Conservation (phyloP, 2,797 vertebrate species). For the Anabacerthia variegaticeps region DNA sequence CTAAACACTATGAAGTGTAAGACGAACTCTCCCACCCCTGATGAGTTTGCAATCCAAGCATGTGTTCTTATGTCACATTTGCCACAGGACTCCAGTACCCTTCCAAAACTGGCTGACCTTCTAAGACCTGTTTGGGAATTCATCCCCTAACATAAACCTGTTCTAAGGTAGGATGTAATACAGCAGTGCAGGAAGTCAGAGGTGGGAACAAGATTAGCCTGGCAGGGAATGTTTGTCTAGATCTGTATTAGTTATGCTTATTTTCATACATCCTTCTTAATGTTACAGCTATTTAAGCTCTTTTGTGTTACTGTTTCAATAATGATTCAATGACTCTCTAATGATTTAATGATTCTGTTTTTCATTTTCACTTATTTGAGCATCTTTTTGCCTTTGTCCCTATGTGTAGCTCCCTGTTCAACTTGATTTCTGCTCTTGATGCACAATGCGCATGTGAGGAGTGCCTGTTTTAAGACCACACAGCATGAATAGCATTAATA, state of each 20-base stretch:
- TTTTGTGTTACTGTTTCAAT: background rate
- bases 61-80: background rate
- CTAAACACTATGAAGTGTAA: background rate
- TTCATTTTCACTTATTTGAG: background rate
- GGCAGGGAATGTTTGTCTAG: background rate
- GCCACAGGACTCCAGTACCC: background rate
- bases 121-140: background rate
- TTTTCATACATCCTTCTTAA: background rate
- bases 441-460: rapidly evolving
- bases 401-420: background rate
- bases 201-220: background rate
- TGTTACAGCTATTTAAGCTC: background rate
- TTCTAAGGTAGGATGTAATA: background rate
- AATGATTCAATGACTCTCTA: background rate
- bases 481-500: background rate
- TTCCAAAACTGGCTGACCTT: background rate
- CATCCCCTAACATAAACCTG: no score
- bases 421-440: background rate
- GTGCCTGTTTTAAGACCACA: background rate
- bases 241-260: background rate
- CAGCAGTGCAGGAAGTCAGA: background rate
- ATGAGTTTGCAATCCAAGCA: background rate
- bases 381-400: background rate
- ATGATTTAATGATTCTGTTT: background rate
- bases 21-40: background rate